Evolutionary conservation across 2,888 invertebrate species (phyloP), one percentile per base, ranked within the genome.

Genomic region (Prosopocoilus inquinatus): DNA sequence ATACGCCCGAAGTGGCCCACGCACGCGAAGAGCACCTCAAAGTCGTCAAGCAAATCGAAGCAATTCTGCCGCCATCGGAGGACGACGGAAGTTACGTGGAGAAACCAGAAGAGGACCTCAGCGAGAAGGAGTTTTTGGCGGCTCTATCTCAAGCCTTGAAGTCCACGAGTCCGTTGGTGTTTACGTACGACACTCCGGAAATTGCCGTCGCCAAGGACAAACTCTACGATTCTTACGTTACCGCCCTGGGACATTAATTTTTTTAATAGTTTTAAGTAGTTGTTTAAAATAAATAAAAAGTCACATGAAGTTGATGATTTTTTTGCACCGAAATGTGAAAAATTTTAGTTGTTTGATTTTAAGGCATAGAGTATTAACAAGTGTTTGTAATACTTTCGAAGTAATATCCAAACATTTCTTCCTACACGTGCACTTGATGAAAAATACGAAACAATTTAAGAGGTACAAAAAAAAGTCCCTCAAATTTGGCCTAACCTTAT

Each of bases 1-100:
- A 55, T 3, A 44, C 50, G 9, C 50, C 55, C 9, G 55, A 55
- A 41, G 55, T 55, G 20, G 50, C 49, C 9, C 41, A 51, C 36
- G 55, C 51, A 9, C 55, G 55, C 20, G 32, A 41, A 33, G 11
- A 51, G 36, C 55, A 55, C 16, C 9, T 46, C 28, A n/a, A 9
- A 8, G 46, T 55, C 28, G 38, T 36, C 7, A 47, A 45, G 2
- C n/a, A 38, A 20, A 51, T 55, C 33, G 51, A 50, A 32, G 41
- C 33, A 15, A 11, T 55, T 16, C 38, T 55, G n/a, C 50, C 51
- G 4, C 33, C 47, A 1, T 32, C 46, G 16, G 50, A 50, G 43
- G 41, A 45, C 2, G 51, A 45, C 12, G 32, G 20, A 3, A 43
- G 35, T 11, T 34, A 47, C 11, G 55, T 47, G n/a, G 55, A 55